Percentiles rank a stretch among this genome's conserved stretches.
These are phyloP conservation scores for Chalcosyrphus nemorum DNA, from an alignment of 2,888 invertebrate species.

Conservation along the genomic window DNA sequence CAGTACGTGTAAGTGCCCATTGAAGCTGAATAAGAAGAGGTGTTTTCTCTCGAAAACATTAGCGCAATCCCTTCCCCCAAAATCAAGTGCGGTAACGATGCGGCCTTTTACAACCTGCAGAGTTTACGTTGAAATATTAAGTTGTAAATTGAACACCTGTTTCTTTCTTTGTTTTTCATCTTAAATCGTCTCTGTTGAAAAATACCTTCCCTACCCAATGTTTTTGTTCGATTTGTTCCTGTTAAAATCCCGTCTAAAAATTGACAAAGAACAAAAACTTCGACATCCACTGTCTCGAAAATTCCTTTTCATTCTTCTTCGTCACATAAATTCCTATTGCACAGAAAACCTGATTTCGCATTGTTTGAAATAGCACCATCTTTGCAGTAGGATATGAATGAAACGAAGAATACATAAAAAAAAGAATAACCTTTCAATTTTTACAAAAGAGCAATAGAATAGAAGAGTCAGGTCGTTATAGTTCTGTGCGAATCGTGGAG, in stretches of 20 bases:
- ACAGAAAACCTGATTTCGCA: conserved; percentile 20
- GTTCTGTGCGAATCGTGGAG: conserved; percentile 13
- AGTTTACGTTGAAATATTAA: no score
- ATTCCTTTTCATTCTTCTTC: not conserved
- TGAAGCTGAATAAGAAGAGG: no score
- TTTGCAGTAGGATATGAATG: not conserved
- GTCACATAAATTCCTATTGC: conserved; percentile 7
- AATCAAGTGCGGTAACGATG: no score
- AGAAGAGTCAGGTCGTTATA: not conserved
- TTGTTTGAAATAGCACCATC: conserved; percentile 14
- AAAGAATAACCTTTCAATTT: conserved; percentile 8
- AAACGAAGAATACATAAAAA: not conserved
- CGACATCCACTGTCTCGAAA: not conserved
- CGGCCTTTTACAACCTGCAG: no score
- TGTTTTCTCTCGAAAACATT: no score
- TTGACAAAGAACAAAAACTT: conserved; percentile 12
- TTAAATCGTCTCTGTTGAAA: not conserved
- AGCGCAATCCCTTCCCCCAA: no score
- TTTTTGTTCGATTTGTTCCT: not conserved
- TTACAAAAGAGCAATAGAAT: not conserved
- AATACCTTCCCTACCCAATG: not conserved
- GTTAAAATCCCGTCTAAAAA: not conserved
- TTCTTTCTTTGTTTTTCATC: not conserved
- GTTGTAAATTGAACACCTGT: not conserved
- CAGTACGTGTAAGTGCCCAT: no score